Percentiles rank a stretch among this genome's conserved stretches.
Conservation (phyloP, 2,888 invertebrate genomes). For the Sinodicranocentrus sp. region DNA sequence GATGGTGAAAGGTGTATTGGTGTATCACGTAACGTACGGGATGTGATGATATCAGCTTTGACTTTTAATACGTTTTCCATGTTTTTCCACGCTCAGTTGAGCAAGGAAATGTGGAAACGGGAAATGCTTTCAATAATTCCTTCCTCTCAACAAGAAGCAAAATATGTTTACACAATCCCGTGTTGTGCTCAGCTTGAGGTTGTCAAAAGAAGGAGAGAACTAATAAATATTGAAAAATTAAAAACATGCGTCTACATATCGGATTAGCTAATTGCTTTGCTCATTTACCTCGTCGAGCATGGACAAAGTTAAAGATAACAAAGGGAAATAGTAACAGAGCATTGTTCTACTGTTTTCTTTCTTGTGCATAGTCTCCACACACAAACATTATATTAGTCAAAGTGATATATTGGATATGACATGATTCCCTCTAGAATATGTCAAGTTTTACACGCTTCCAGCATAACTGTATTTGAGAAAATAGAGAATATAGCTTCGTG, state of each 20-base stretch:
- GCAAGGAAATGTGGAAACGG: not conserved
- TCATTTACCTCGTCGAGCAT: conserved; percentile 34
- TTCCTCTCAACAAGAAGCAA: not conserved
- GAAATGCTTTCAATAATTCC: not conserved
- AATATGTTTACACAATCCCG: no score
- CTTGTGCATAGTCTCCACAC: no score
- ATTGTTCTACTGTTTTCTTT: no score
- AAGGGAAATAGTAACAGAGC: no score
- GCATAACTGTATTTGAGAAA: no score
- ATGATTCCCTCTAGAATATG: no score
- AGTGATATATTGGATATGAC: no score
- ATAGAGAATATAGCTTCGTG: no score
- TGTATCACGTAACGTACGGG: not conserved
- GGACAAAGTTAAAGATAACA: not conserved
- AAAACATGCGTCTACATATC: not conserved
- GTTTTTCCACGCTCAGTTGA: conserved; percentile 39
- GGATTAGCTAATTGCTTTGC: conserved; percentile 55
- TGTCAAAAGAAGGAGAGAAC: not conserved
- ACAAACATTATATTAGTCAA: no score
- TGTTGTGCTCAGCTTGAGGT: not conserved
- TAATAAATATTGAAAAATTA: not conserved
- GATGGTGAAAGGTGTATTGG: not conserved
- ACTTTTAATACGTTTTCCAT: conserved; percentile 21
- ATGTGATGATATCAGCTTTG: not conserved
- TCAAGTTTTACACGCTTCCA: no score